These are phyloP conservation scores for Babyrousa celebensis DNA, from an alignment of 2,797 vertebrate genomes.

Conservation along the genomic window DNA sequence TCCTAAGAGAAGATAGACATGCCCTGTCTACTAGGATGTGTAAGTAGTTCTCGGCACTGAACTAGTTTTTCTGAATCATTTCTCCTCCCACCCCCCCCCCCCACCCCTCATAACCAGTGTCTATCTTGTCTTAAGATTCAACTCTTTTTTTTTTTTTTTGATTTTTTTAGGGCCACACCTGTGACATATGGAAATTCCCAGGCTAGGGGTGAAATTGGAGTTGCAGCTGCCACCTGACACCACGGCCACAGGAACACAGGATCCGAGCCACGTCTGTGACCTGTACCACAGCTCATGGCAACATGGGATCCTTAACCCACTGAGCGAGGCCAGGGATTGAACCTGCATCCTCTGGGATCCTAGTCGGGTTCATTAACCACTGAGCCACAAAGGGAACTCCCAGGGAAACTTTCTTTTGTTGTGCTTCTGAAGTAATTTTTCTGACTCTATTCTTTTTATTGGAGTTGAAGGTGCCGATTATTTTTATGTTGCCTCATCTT, in stretches of 20 bases:
- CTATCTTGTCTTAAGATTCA: not conserved
- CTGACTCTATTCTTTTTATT: not conserved
- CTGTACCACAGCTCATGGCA: too few relatives aligned
- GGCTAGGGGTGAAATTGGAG: too few relatives aligned
- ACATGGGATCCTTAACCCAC: too few relatives aligned
- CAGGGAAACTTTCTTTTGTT: not conserved
- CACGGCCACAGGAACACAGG: too few relatives aligned
- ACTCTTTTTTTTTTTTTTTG: not conserved
- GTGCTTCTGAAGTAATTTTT: not conserved
- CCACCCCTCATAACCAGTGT: not conserved
- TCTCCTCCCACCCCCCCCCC: too few relatives aligned
- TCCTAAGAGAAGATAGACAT: not conserved
- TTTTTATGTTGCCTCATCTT: not conserved
- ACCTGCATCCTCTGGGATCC: too few relatives aligned
- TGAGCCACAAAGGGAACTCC: not conserved
- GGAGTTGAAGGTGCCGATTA: not conserved
- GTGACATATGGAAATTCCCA: too few relatives aligned
- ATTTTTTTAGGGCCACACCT: too few relatives aligned
- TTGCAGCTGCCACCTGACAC: too few relatives aligned
- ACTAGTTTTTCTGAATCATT: not conserved
- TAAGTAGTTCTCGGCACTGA: not conserved
- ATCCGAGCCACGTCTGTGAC: too few relatives aligned
- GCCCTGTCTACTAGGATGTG: not conserved
- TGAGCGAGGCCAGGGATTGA: too few relatives aligned
- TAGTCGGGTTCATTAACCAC: too few relatives aligned